phyloP scores from a whole-genome alignment of 2,888 invertebrate genomes.

The Helicoverpa assulta region DNA sequence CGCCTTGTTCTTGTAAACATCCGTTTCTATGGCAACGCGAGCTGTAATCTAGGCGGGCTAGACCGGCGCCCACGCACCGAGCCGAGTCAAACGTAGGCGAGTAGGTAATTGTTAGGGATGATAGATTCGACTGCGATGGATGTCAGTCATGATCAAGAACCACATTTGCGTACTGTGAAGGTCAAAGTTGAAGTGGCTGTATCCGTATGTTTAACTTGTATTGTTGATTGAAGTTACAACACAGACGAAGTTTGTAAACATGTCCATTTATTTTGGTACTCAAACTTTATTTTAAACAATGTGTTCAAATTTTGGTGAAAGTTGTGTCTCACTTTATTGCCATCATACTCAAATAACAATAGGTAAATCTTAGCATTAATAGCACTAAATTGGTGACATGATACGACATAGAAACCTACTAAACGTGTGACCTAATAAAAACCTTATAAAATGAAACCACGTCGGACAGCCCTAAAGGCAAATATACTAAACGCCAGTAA shows the following conservation, averaged over 20 bases:
- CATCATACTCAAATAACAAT: too few species aligned
- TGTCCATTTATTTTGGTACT: background rate
- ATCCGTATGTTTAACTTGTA: conserved; percentile 7
- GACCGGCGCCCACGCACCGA: conserved; percentile 59
- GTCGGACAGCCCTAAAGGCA: conserved; percentile 43
- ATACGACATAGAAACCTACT: background rate
- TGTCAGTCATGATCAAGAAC: conserved; percentile 55
- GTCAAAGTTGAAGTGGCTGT: conserved; percentile 29
- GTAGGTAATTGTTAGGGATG: conserved; percentile 57
- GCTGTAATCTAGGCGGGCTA: conserved; percentile 55
- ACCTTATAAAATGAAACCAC: background rate
- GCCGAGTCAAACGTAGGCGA: conserved; percentile 49
- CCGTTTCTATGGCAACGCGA: conserved; percentile 39
- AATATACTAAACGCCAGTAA: conserved; percentile 3
- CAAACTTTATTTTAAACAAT: background rate
- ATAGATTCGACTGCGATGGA: conserved; percentile 46
- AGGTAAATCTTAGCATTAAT: too few species aligned
- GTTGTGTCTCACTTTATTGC: too few species aligned
- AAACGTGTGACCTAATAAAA: background rate
- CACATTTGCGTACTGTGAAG: conserved; percentile 34
- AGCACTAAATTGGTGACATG: background rate
- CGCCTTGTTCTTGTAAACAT: conserved; percentile 22
- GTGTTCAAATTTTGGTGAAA: background rate
- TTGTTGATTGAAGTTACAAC: background rate
- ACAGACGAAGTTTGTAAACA: background rate